Base-by-base conservation (phyloP, 2,888 invertebrate genomes). In the Andricus quercusramuli region DNA sequence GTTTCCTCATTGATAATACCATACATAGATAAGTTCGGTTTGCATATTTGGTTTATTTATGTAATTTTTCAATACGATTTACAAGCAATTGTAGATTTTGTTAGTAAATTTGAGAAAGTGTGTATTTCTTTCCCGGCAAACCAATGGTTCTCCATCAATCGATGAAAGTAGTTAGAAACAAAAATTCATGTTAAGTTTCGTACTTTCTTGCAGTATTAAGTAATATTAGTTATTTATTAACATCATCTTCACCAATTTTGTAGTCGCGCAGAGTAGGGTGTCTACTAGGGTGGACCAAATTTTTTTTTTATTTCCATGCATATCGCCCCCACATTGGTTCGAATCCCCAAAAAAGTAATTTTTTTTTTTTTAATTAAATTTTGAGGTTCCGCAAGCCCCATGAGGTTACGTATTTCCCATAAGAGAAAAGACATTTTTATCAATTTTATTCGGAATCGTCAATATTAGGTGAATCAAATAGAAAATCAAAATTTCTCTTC, bases 181-280 rank as follows among this genome's bases (percentile, higher is more conserved):
- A 56, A 56, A 32, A 74, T 29, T 56, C n/a, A 74, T 74, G 37
- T 59, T 59, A 74, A 74, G 74, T 74, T 74, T 74, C 56, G 37
- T 74, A 56, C 56, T 74, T 74, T 74, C 56, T 74, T 59, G 74
- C 74, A 74, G 74, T 74, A 74, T 74, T 74, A 74, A 74, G 56
- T 74, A 70, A 70, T 22, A 70, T 70, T 70, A 70, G 70, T 51
- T 29, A 74, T 74, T 59, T 74, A 74, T 59, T 56, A 32, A 74
- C 51, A 32, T 56, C 20, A 74, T 74, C 32, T 74, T 13, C 56
- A 56, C 32, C 64, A 64, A 37, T 32, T 56, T 74, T n/a, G 74
- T 74, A 74, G 74, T 74, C 11, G 56, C 74, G 32, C 51, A 51
- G 70, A 74, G 74, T 74, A 74, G 74, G 37, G 74, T 74, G 22